Evolutionary conservation across 2,113 vertebrate genomes (phyloP), one percentile per base, ranked within the genome.

Genomic region (Gopherus evgoodei): DNA sequence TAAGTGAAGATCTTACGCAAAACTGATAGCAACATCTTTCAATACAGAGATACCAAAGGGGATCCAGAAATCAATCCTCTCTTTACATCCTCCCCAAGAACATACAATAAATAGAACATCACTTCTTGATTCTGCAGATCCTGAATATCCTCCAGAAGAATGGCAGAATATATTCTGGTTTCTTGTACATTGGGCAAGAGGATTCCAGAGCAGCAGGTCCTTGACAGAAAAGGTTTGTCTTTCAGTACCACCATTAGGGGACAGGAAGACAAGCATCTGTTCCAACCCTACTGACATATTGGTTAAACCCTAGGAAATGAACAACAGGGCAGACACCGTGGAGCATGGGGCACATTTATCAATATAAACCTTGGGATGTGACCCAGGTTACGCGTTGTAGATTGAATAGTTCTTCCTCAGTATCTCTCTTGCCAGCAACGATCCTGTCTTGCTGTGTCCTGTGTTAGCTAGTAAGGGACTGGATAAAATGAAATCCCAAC

Each of bases 121-220:
- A 81, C 59, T 81, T 82, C 93, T 92, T 95, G 96, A 97, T 94
- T 95, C 96, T 96, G 95, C 95, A 96, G 85, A 91, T 81, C 25
- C 78, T 83, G 96, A 96, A 94, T 93, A 91, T 96, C 96, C 84
- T 94, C 96, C 95, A 95, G 88, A 49, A 93, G 84, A 90, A 93
- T 82, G 95, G 81, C 91, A 97, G 78, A 47, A 12, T 78, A 3
- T 1, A 21, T 53, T n/a, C 78, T 69, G 91, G 50, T 69, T 38
- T 69, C n/a, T 19, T n/a, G 35, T 16, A 3, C 80, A 31, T 1
- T 21, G 65, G 0, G 31, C 56, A 14, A 4, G 16, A 65, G 44
- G 90, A 44, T 6, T 62, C 56, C 86, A 87, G 84, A 57, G n/a
- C 65, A 69, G 65, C 65, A 69, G 65, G 89, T 25, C 29, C 1